phyloP scores from a whole-genome alignment of 2,797 vertebrate species.

The Xiphophorus birchmanni region DNA sequence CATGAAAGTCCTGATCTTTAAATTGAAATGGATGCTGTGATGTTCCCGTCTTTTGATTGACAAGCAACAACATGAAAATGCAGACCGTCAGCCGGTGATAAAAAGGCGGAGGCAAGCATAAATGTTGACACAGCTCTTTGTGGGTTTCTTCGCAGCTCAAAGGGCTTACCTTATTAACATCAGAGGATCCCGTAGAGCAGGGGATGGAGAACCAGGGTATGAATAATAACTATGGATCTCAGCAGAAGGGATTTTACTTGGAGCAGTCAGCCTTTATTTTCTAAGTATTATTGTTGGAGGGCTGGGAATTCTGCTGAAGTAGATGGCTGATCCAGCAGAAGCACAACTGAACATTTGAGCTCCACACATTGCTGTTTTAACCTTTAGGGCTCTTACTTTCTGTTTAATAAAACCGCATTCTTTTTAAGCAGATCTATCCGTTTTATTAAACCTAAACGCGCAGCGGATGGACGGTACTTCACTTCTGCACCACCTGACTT shows the following conservation, averaged over 20 bases:
- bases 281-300: slow-evolving; percentile 86
- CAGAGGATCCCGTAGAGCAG: slow-evolving; percentile 69
- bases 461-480: slow-evolving; percentile 22
- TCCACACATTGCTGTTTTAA: slow-evolving; percentile 79
- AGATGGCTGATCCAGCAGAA: slow-evolving; percentile 80
- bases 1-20: not conserved
- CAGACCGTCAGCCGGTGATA: slow-evolving; percentile 49
- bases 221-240: slow-evolving; percentile 84
- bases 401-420: slow-evolving; percentile 51
- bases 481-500: slow-evolving; percentile 33
- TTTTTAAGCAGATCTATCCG: slow-evolving; percentile 29
- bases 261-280: slow-evolving; percentile 83
- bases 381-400: slow-evolving; percentile 68
- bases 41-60: slow-evolving; percentile 22
- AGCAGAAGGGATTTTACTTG: slow-evolving; percentile 86
- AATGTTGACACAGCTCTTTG: slow-evolving; percentile 67
- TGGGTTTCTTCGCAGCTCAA: slow-evolving; percentile 59
- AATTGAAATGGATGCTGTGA: not conserved
- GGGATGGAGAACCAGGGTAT: slow-evolving; percentile 72
- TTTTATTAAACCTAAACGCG: slow-evolving; percentile 15
- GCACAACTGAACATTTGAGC: slow-evolving; percentile 80
- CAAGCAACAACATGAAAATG: slow-evolving; percentile 32
- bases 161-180: slow-evolving; percentile 78
- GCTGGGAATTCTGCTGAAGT: slow-evolving; percentile 77
- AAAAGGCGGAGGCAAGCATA: slow-evolving; percentile 52